Base-by-base conservation (phyloP, 2,113 vertebrate species). In the Theropithecus gelada region DNA sequence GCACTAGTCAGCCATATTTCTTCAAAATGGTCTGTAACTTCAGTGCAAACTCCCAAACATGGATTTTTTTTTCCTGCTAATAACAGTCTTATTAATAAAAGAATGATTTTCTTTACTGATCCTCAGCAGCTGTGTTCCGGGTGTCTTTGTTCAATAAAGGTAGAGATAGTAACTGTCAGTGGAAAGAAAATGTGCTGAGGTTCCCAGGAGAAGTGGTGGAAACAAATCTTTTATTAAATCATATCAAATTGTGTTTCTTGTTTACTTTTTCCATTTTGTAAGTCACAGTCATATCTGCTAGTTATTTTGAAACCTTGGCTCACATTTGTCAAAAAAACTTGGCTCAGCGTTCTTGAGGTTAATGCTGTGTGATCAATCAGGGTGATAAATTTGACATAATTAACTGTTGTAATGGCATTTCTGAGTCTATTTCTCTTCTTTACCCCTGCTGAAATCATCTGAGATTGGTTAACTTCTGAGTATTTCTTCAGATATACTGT, bases 11-110 rank as follows among this genome's bases (percentile, higher is more conserved):
- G 78, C 84, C 88, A 52, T 96, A 97, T 96, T 96, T 98, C 97
- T 98, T 93, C 2, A 3, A 85, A 97, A 98, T 84, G 96, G 93
- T 68, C 84, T 66, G 72, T 45, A 93, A 95, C 84, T 96, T 96
- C 94, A 87, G 79, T 59, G 48, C 80, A 92, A 93, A 95, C 86
- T 66, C 96, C 93, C 83, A 98, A 92, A 96, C 89, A 86, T 76
- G 87, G 92, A 92, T 97, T 97, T 96, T 86, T 89, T 92, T 16
- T 8, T 76, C n/a, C 84, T 88, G 72, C 76, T 97, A 97, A 97
- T 98, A 97, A 96, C 93, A 96, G 82, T 96, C 97, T 97, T 97
- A 98, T 98, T 97, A 98, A 98, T 98, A 96, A 97, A 98, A 98
- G 97, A 98, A 96, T 97, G 97, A 97, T 98, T 96, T 95, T 98